Evolutionary conservation across 2,888 invertebrate species (phyloP), one percentile per base, ranked within the genome.

Genomic region (Halictus quadricinctus): DNA sequence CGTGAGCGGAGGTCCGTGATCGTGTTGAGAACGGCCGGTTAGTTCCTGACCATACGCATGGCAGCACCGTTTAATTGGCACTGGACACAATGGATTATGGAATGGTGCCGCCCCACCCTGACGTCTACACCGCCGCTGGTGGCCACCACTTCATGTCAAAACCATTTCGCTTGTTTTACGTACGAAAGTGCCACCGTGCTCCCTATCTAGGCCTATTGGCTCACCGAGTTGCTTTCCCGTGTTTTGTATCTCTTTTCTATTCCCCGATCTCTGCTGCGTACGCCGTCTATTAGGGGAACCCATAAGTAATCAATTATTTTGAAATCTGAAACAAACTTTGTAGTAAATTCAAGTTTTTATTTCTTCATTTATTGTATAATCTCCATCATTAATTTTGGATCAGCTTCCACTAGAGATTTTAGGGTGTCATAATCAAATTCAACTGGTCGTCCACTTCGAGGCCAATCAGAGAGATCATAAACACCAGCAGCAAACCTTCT

Each of bases 41-140:
- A 94, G 94, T 91, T 93, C 92, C 94, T 91, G 92, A 92, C 92
- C 93, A 91, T 93, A 94, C 94, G 94, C 94, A 94, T 94, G 93
- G 93, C 88, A 92, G 94, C 93, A 94, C 94, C 94, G 94, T 94
- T 94, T 94, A 94, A 94, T 94, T 94, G 94, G 94, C 94, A 94
- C 93, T 92, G 93, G 93, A 93, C 93, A 94, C 94, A 94, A 94
- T 94, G 93, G 94, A 94, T 94, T 94, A 94, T 93, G 92, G 93
- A 92, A 94, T 88, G 92, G 92, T 90, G 87, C 80, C 76, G 79
- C 69, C 81, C 73, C 79, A 70, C 60, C 75, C 77, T 60, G 41
- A 48, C 75, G 54, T 60, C 79, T 66, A 69, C 36, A 36, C 46
- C 83, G 64, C 72, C 50, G 43, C 41, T 41, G 82, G 83, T 83